Percentiles rank a stretch among this genome's conserved stretches.
Evolutionary conservation across 1,140 invertebrate genomes (phyloP).

Genomic region (Microplitis mediator): DNA sequence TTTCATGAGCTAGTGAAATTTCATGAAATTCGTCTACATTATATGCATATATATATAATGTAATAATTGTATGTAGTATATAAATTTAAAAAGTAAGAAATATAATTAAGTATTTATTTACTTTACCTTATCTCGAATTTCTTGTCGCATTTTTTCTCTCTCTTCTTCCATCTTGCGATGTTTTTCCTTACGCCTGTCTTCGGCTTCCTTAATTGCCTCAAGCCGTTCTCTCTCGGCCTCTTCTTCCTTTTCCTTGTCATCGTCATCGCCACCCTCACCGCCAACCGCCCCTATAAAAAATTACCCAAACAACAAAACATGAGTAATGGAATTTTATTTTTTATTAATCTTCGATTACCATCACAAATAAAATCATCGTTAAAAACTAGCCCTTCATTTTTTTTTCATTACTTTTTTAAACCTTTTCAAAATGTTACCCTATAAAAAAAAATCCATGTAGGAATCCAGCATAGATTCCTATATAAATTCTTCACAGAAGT

Average conservation of each 20-base stretch:
- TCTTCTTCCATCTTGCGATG: constrained; percentile 98
- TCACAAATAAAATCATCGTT: background rate
- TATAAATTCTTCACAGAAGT: too few species aligned
- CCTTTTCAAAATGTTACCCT: too few species aligned
- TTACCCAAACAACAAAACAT: constrained; percentile 5
- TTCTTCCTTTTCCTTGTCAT: constrained; percentile 93
- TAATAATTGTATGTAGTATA: too few species aligned
- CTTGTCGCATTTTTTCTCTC: constrained; percentile 95
- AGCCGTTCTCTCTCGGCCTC: constrained; percentile 92
- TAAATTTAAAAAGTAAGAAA: background rate
- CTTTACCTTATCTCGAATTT: constrained; percentile 95
- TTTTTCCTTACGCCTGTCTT: constrained; percentile 94
- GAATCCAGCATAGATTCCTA: too few species aligned
- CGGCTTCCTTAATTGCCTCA: constrained; percentile 91
- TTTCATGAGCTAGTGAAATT: background rate
- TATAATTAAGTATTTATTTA: constrained; percentile 14
- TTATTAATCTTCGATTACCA: background rate
- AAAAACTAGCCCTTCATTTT: too few species aligned
- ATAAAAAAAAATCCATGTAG: too few species aligned
- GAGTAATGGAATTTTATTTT: background rate
- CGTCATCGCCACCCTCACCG: constrained; percentile 85
- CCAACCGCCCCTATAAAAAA: constrained; percentile 80
- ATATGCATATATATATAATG: too few species aligned
- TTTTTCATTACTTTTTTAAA: too few species aligned
- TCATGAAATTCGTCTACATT: too few species aligned